These are phyloP conservation scores for Acromyrmex heyeri DNA, from an alignment of 1,140 invertebrate species.

Conservation along the genomic window DNA sequence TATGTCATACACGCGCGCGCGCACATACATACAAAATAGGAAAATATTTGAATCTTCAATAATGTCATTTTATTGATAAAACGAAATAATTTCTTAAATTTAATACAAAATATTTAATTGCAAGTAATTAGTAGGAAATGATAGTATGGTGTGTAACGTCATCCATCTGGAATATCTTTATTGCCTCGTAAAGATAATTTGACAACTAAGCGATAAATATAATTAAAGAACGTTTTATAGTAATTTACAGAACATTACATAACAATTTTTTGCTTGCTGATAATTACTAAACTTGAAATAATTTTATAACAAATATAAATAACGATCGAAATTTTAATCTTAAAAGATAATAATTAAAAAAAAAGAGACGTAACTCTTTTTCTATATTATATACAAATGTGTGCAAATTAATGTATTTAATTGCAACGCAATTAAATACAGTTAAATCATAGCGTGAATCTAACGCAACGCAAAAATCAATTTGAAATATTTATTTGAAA, in stretches of 20 bases:
- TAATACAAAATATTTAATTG: conserved; percentile 1
- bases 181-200: not conserved
- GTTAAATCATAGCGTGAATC: not conserved
- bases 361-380: not conserved
- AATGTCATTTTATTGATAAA: not conserved
- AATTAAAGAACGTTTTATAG: not conserved
- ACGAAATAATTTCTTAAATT: not conserved
- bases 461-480: not conserved
- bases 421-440: not conserved
- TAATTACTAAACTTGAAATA: conserved; percentile 1
- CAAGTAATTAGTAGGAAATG: not conserved
- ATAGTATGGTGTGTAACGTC: not conserved
- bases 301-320: not conserved
- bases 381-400: not conserved
- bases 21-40: not conserved
- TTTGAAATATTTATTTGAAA: not conserved
- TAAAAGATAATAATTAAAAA: not conserved
- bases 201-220: not conserved
- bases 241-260: not conserved
- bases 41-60: not conserved
- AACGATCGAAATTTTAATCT: not conserved
- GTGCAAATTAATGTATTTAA: not conserved
- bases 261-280: not conserved
- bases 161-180: not conserved
- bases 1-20: not conserved